Base-by-base conservation (phyloP, 2,888 invertebrate species). In the Drosophila monieri region DNA sequence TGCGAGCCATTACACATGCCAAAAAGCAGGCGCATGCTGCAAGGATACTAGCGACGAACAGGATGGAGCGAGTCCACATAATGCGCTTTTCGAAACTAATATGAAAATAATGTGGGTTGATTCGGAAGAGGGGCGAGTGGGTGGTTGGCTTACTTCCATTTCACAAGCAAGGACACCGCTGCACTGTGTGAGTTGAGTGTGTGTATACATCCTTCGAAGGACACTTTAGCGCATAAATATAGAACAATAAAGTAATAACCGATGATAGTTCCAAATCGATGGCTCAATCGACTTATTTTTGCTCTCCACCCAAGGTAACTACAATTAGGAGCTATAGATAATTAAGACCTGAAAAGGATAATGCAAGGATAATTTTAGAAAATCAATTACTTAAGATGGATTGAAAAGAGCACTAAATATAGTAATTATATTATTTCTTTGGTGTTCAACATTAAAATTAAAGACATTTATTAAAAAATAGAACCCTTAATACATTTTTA, bases 11-110 rank as follows among this genome's bases (percentile, higher is more conserved):
- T 85, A 67, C 48, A 59, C 68, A 69, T 59, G 59, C 66, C 67
- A 43, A 53, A 56, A 44, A 47, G 9, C 44, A 51, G 14, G 41
- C 12, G 8, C 9, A 43, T 37, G n/a, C 8, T 9, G 25, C 10
- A 32, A 32, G 32, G 32, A 32, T 32, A 32, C 32, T 12, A 12
- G 32, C 10, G n/a, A 18, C 12, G n/a, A 23, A n/a, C 30, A 4
- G 10, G 37, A 8, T 15, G 14, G 23, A 27, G 10, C 30, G 9
- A 49, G 58, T 35, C 46, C 44, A 23, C 51, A 58, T 74, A 77
- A 80, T 78, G 76, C 81, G 76, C 76, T 78, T 78, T 80, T 76
- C 57, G 67, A 72, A 83, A 81, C 74, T 79, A 81, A 79, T 81
- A 72, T 69, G 64, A 65, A 74, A 73, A 81, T 68, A 67, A 71